Evolutionary conservation across 1,140 invertebrate species (phyloP).

Genomic region (silkworm (Bombyx mori)): ASM3026992v2 NC_085109.1:11627501-11628000

Average conservation of each 20-base stretch:
- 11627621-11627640: not conserved
- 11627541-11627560: not conserved
- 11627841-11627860: conserved; percentile 9
- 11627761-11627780: conserved; percentile 56
- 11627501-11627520: not conserved
- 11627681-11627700: conserved; percentile 44
- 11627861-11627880: conserved; percentile 29
- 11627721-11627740: conserved; percentile 55
- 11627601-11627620: not conserved
- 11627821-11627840: conserved; percentile 38
- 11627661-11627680: conserved; percentile 43
- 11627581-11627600: not conserved
- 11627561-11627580: not conserved
- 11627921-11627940: too few relatives aligned
- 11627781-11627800: conserved; percentile 51
- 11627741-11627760: conserved; percentile 66
- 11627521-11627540: not conserved
- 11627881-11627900: conserved; percentile 27
- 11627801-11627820: conserved; percentile 33
- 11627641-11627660: conserved; percentile 27
- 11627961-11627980: too few relatives aligned
- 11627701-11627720: conserved; percentile 44
- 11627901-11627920: not conserved
- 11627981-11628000: too few relatives aligned
- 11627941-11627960: too few relatives aligned